These are phyloP conservation scores for Acanthococcus lagerstroemiae DNA, from an alignment of 2,888 invertebrate species.

Conservation along the genomic window DNA sequence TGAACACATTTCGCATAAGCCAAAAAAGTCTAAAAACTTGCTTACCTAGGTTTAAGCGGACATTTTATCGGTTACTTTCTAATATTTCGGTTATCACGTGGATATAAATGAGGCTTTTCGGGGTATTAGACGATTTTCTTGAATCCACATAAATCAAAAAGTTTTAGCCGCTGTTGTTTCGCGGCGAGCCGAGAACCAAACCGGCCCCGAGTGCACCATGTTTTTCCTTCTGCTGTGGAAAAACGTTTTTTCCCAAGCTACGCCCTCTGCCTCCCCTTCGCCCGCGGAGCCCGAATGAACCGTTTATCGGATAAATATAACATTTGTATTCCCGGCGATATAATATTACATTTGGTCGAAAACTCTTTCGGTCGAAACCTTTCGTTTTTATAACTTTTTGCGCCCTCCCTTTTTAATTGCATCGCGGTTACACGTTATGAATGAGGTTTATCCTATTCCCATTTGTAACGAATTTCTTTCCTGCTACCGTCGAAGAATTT, in stretches of 20 bases:
- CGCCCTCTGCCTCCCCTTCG: not conserved
- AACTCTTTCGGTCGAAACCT: not conserved
- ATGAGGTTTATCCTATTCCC: conserved; percentile 24
- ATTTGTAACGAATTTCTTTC: conserved; percentile 23
- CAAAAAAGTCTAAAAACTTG: not conserved
- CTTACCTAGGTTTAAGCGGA: conserved; percentile 2
- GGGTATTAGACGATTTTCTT: conserved; percentile 27
- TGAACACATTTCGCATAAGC: too few relatives aligned
- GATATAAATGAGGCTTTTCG: not conserved
- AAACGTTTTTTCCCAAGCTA: not conserved
- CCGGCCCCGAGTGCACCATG: not conserved
- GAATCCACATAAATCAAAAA: conserved; percentile 28
- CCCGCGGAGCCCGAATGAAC: not conserved
- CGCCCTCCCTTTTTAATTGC: conserved; percentile 23
- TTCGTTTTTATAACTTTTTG: conserved; percentile 17
- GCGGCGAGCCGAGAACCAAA: not conserved
- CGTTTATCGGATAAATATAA: conserved; percentile 24
- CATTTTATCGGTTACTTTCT: conserved; percentile 18
- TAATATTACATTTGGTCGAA: conserved; percentile 3
- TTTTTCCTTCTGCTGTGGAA: not conserved
- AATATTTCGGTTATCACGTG: not conserved
- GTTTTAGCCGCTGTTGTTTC: conserved; percentile 10
- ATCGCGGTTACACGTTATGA: conserved; percentile 19
- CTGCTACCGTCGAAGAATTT: not conserved
- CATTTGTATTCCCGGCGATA: conserved; percentile 1